Conservation (phyloP, 1,140 invertebrate species). For the Pachyrhynchus sulphureomaculatus region DNA sequence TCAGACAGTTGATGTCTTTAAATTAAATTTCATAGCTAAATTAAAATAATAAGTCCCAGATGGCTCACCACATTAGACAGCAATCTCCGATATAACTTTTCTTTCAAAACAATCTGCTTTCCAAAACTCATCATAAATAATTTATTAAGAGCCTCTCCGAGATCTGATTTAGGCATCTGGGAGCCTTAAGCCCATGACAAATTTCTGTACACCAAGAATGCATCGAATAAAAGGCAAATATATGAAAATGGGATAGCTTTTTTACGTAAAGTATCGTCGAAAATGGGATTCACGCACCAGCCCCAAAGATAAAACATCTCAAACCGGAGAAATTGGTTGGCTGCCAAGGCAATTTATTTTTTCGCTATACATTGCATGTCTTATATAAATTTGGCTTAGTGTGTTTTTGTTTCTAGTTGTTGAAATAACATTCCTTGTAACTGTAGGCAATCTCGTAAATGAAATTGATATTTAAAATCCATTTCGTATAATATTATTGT, state of each 20-base stretch:
- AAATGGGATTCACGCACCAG: conserved; percentile 46
- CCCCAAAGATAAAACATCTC: conserved; percentile 46
- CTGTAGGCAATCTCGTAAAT: conserved; percentile 7
- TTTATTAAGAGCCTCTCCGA: conserved; percentile 11
- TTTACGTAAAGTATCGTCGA: conserved; percentile 44
- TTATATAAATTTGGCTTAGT: conserved; percentile 34
- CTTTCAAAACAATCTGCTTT: conserved; percentile 11
- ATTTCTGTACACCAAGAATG: conserved; percentile 42
- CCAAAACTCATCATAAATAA: conserved; percentile 18
- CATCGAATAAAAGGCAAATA: conserved; percentile 48
- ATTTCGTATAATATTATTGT: not conserved
- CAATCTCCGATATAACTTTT: conserved; percentile 5
- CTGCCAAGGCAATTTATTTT: conserved; percentile 48
- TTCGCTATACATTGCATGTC: conserved; percentile 39
- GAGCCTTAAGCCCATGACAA: conserved; percentile 37
- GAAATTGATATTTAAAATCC: conserved; percentile 11
- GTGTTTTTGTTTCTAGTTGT: conserved; percentile 22
- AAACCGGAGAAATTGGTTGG: conserved; percentile 46
- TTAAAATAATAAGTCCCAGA: not conserved
- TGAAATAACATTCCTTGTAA: conserved; percentile 12
- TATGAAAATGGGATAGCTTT: conserved; percentile 48
- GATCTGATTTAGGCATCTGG: conserved; percentile 18
- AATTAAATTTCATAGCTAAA: too few species aligned
- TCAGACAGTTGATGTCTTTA: too few species aligned
- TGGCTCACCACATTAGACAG: not conserved